A percentile compares a stretch with the other conserved stretches of the same genome.
Evolutionary conservation across 2,888 invertebrate species (phyloP).

Genomic region (Epistrophella euchroma): DNA sequence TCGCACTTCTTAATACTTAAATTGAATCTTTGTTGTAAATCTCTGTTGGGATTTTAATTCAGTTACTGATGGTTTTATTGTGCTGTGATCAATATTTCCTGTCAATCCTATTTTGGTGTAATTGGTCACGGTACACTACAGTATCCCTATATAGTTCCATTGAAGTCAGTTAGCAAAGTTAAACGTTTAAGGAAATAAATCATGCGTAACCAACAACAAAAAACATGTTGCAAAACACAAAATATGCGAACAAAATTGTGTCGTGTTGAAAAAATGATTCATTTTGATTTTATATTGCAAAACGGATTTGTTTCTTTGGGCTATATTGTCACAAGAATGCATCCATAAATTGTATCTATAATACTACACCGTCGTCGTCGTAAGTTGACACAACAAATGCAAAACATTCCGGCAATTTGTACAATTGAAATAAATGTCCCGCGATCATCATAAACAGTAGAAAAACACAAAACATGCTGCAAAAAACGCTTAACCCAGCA

Average conservation of each 20-base stretch:
- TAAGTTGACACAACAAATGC: constrained; percentile 49
- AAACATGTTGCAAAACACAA: constrained; percentile 47
- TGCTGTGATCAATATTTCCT: neutral
- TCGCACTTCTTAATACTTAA: too few relatives aligned
- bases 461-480: constrained; percentile 23
- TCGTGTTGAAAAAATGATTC: constrained; percentile 54
- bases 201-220: constrained; percentile 47
- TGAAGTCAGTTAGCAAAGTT: neutral
- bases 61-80: neutral
- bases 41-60: too few relatives aligned
- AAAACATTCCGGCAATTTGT: constrained; percentile 72
- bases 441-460: constrained; percentile 64
- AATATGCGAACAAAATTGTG: constrained; percentile 39
- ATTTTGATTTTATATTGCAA: constrained; percentile 61
- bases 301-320: constrained; percentile 37
- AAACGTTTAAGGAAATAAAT: constrained; percentile 64
- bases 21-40: too few relatives aligned
- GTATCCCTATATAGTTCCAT: neutral
- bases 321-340: constrained; percentile 42
- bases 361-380: neutral
- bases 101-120: constrained; percentile 37
- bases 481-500: constrained; percentile 4
- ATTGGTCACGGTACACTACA: constrained; percentile 52
- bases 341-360: constrained; percentile 48
- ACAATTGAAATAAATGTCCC: constrained; percentile 73